Evolutionary conservation across 2,888 invertebrate species (phyloP).

Genomic region (Dynastes hyllus): DNA sequence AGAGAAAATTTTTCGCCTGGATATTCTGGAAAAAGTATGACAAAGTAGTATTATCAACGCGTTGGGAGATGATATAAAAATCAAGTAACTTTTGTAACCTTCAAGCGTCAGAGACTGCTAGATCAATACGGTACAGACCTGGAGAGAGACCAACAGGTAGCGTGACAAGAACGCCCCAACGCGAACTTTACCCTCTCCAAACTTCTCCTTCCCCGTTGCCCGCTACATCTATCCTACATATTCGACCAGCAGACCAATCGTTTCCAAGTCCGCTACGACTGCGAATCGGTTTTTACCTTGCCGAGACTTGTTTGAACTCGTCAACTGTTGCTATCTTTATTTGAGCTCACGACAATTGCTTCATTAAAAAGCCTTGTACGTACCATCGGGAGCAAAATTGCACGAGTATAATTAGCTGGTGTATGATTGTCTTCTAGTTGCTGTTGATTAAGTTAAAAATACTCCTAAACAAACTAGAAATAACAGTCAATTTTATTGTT

Average conservation of each 20-base stretch:
- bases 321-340: slow-evolving; percentile 56
- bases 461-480: too few relatives aligned
- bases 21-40: slow-evolving; percentile 8
- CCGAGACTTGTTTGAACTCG: slow-evolving; percentile 49
- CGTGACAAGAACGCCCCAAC: slow-evolving; percentile 62
- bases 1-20: neutral
- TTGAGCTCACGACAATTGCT: slow-evolving; percentile 21
- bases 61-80: slow-evolving; percentile 54
- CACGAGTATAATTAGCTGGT: too few relatives aligned
- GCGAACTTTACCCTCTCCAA: slow-evolving; percentile 48
- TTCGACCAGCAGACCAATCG: slow-evolving; percentile 53
- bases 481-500: too few relatives aligned
- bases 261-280: slow-evolving; percentile 50
- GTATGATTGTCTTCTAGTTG: too few relatives aligned
- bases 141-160: slow-evolving; percentile 66
- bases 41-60: slow-evolving; percentile 25
- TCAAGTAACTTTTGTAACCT: slow-evolving; percentile 62
- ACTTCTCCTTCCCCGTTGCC: slow-evolving; percentile 35
- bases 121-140: slow-evolving; percentile 65
- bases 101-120: slow-evolving; percentile 61
- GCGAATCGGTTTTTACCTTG: slow-evolving; percentile 45
- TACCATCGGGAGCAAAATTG: too few relatives aligned
- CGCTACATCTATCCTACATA: slow-evolving; percentile 42
- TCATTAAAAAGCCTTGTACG: slow-evolving; percentile 9
- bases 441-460: too few relatives aligned